Evolutionary conservation across 2,113 vertebrate species (phyloP), one percentile per base, ranked within the genome.

Genomic region (Procavia capensis): DNA sequence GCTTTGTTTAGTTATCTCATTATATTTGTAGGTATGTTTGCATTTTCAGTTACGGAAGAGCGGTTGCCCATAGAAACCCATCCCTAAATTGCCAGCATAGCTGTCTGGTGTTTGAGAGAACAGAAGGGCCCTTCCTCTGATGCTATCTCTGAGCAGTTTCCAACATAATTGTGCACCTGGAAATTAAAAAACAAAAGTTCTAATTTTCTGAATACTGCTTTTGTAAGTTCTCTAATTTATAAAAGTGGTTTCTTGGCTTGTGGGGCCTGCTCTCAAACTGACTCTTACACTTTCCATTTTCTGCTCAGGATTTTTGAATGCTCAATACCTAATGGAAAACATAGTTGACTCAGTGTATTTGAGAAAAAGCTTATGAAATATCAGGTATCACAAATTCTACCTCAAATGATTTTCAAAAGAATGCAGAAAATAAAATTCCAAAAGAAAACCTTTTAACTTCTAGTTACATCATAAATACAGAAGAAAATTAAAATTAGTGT

Each of bases 401-500:
- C 74, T 41, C n/a, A 54, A 82, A 83, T 29, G n/a, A n/a, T 24
- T 83, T 92, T n/a, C 22, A 41, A 68, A 90, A 57, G 20, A 85
- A 63, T 9, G 17, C 72, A 91, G 31, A 84, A 57, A 50, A 70
- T 75, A 64, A 75, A 59, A 24, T 13, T 4, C 22, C 59, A 75
- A 3, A 6, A 66, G 16, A 19, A 45, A 59, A 3, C 7, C 80
- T 83, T 92, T n/a, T 22, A 43, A 43, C 31, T 72, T 4, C 13
- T 72, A 2, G 9, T 84, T 43, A 76, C 0, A 1, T 54, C 36
- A 39, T 9, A 2, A 94, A 43, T 4, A 61, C 13, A 31, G 24
- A 17, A 84, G 29, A 63, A 57, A 9, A 19, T 16, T 85, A 29
- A 50, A 41, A 74, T 94, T 96, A 96, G 93, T 95, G 96, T 96